Conservation (phyloP, 2,888 invertebrate genomes). For the Chaitophorus viminalis region DNA sequence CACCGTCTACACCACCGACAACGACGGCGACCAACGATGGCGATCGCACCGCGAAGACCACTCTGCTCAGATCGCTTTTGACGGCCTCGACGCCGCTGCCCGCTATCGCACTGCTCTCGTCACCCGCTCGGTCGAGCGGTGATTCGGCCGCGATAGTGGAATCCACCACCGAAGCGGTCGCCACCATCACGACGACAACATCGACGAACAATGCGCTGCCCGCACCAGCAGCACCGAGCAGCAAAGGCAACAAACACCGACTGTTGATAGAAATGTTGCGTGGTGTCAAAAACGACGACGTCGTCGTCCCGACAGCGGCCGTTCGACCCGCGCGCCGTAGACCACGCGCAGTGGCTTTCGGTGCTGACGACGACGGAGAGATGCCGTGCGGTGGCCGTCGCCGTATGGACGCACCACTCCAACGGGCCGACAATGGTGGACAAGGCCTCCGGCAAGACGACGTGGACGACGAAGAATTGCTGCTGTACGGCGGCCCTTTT, state of each 20-base stretch:
- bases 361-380: conserved; percentile 3
- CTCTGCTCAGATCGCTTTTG: conserved; percentile 26
- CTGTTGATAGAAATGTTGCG: conserved; percentile 47
- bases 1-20: background rate
- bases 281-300: background rate
- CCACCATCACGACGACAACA: background rate
- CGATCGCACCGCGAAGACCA: background rate
- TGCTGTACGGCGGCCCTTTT: conserved; percentile 25
- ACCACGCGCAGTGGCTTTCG: background rate
- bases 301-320: background rate
- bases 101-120: background rate
- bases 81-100: background rate
- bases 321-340: conserved; percentile 7
- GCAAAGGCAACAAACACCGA: conserved; percentile 23
- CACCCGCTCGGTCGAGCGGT: background rate
- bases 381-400: background rate
- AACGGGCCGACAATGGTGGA: background rate
- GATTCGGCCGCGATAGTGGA: background rate
- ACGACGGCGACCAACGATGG: background rate
- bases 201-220: background rate
- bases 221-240: background rate
- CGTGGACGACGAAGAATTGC: conserved; percentile 64
- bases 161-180: conserved; percentile 11
- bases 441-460: background rate
- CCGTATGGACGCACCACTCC: background rate